Conservation (phyloP, 1,140 invertebrate genomes). For the Thaumatotibia leucotreta region DNA sequence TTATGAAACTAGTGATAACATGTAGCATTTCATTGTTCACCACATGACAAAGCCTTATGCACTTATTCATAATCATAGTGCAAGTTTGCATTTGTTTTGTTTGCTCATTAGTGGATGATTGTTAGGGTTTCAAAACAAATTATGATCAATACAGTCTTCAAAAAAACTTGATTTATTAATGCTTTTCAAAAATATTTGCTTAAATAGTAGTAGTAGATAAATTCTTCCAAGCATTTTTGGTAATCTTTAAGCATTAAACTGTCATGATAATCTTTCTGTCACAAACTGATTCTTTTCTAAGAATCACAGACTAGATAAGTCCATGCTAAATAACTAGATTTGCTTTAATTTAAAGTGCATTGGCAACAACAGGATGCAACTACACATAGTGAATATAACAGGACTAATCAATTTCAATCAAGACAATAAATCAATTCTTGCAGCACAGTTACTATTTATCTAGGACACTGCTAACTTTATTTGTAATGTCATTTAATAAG, state of each 20-base stretch:
- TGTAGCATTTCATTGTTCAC: not conserved
- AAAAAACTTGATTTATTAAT: not conserved
- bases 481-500: too few relatives aligned
- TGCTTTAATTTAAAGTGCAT: too few relatives aligned
- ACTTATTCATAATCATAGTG: not conserved
- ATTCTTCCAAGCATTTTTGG: too few relatives aligned
- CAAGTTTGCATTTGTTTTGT: not conserved
- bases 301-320: too few relatives aligned
- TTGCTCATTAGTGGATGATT: not conserved
- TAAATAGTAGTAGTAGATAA: too few relatives aligned
- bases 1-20: conserved; percentile 1
- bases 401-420: not conserved
- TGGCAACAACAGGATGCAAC: too few relatives aligned
- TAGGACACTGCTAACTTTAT: not conserved
- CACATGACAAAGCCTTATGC: not conserved
- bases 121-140: not conserved
- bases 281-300: too few relatives aligned
- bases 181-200: too few relatives aligned
- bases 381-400: not conserved
- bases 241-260: too few relatives aligned
- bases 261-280: too few relatives aligned
- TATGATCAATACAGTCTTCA: not conserved
- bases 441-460: not conserved
- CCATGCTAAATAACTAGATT: too few relatives aligned
- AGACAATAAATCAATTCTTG: not conserved